Base-by-base conservation (phyloP, 1,140 invertebrate species). In the Glossosoma conforme region DNA sequence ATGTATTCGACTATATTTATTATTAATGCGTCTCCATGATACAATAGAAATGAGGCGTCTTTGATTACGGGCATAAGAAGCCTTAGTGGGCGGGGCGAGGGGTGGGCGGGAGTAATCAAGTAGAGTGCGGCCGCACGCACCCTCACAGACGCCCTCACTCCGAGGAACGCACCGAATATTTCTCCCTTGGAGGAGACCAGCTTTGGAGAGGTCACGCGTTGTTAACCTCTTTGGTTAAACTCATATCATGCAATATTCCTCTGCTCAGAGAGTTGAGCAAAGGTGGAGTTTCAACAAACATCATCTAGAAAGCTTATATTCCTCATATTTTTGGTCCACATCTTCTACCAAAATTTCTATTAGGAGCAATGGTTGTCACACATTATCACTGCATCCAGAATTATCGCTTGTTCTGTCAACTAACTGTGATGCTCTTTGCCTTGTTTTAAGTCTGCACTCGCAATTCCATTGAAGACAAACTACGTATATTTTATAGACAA, bases 71-170 rank as follows among this genome's bases (percentile, higher is more conserved):
- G 46, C 38, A 40, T 41, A 53, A 45, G 50, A 57, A 57, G 35
- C 50, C 55, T 45, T 53, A 53, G 52, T 52, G 60, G 52, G 46
- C 44, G 38, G 35, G 18, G 28, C 38, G 58, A 35, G 56, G 56
- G 44, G 61, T 37, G 30, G 59, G 52, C 60, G 59, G 56, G 62
- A 65, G 70, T 74, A 74, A 74, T 74, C 72, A 74, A 74, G 70
- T 68, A 72, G 72, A 74, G 72, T 74, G 71, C 66, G 64, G 61
- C 61, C 65, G 66, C 69, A 58, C 58, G 50, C 60, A 56, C 47
- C 53, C 56, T 37, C 51, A 44, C 45, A 15, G 24, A 17, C 11
- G 19, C 28, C 44, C 25, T 37, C 44, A 30, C 24, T 54, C 62
- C 61, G 60, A 61, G 65, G 60, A 64, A 62, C 64, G 64, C 64